A percentile compares a stretch with the other conserved stretches of the same genome.
phyloP scores from a whole-genome alignment of 2,797 vertebrate species.

The Eptatretus atami region DNA sequence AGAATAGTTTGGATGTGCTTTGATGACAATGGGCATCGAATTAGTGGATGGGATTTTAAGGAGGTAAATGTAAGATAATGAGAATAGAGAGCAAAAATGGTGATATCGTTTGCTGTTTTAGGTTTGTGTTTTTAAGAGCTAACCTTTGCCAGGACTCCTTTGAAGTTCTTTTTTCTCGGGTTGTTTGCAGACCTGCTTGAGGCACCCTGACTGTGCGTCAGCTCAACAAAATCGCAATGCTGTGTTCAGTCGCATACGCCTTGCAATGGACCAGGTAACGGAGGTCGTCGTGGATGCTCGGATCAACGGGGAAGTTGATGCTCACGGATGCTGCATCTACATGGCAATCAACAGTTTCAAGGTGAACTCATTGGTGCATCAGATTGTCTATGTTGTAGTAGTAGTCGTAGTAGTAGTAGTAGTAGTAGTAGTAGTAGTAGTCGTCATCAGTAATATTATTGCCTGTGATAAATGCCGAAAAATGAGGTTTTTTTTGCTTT shows the following conservation, averaged over 20 bases:
- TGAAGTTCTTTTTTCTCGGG: not conserved
- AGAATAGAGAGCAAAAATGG: too few relatives aligned
- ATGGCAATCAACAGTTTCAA: slow-evolving; percentile 65
- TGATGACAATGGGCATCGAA: too few relatives aligned
- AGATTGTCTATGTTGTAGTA: too few relatives aligned
- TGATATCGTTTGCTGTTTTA: too few relatives aligned
- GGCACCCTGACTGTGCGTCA: slow-evolving; percentile 86
- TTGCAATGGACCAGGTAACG: slow-evolving; percentile 73
- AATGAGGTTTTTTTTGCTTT: too few relatives aligned
- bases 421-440: too few relatives aligned
- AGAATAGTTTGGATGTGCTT: too few relatives aligned
- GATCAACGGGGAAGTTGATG: slow-evolving; percentile 27
- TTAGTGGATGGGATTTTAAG: too few relatives aligned
- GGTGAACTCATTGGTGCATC: slow-evolving; percentile 17
- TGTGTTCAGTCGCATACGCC: slow-evolving; percentile 76
- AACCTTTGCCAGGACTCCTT: slow-evolving; percentile 10
- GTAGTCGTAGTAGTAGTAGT: too few relatives aligned
- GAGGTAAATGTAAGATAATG: too few relatives aligned
- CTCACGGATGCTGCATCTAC: slow-evolving; percentile 45
- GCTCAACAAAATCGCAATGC: slow-evolving; percentile 77
- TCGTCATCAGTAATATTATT: too few relatives aligned
- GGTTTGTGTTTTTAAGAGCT: slow-evolving; percentile 10
- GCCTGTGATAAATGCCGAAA: too few relatives aligned
- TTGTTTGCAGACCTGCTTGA: slow-evolving; percentile 51
- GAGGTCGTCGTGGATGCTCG: slow-evolving; percentile 72